A percentile compares a stretch with the other conserved stretches of the same genome.
Conservation (phyloP, 1,140 invertebrate species). For the Drosophila eugracilis region DNA sequence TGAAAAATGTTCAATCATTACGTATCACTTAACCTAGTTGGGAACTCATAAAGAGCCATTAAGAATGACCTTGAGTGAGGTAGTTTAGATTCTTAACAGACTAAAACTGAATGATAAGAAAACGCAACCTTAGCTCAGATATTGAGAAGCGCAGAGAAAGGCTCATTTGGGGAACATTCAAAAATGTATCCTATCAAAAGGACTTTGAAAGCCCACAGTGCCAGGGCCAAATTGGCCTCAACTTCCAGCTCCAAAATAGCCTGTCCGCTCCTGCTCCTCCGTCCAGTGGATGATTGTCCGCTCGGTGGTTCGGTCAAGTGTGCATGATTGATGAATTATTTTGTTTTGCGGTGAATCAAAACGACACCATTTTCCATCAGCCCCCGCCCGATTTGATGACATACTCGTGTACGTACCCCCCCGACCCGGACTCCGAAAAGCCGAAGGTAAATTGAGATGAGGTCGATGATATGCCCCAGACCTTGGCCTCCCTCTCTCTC, state of each 20-base stretch:
- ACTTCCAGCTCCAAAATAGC: slow-evolving; percentile 2
- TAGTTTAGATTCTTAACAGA: background rate
- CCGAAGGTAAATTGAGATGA: slow-evolving; percentile 70
- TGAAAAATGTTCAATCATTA: background rate
- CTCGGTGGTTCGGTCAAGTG: slow-evolving; percentile 65
- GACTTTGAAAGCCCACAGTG: background rate
- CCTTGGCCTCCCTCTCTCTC: slow-evolving; percentile 39
- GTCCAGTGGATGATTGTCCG: slow-evolving; percentile 6
- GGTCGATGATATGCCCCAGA: slow-evolving; percentile 39
- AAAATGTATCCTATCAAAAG: no score
- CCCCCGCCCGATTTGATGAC: slow-evolving; percentile 63
- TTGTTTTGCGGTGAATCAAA: slow-evolving; percentile 82
- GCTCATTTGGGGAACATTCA: background rate
- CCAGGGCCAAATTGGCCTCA: slow-evolving; percentile 5
- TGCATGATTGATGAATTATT: slow-evolving; percentile 83
- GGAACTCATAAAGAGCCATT: background rate
- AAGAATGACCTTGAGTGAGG: background rate
- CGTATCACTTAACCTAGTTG: background rate
- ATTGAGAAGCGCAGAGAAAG: background rate
- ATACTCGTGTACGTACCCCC: slow-evolving; percentile 49
- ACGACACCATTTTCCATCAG: slow-evolving; percentile 68
- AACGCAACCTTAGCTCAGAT: background rate
- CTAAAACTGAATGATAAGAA: no score
- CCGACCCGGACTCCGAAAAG: slow-evolving; percentile 6
- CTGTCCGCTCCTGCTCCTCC: slow-evolving; percentile 6